These are phyloP conservation scores for Sesia apiformis DNA, from an alignment of 2,888 invertebrate genomes.

Conservation along the genomic window DNA sequence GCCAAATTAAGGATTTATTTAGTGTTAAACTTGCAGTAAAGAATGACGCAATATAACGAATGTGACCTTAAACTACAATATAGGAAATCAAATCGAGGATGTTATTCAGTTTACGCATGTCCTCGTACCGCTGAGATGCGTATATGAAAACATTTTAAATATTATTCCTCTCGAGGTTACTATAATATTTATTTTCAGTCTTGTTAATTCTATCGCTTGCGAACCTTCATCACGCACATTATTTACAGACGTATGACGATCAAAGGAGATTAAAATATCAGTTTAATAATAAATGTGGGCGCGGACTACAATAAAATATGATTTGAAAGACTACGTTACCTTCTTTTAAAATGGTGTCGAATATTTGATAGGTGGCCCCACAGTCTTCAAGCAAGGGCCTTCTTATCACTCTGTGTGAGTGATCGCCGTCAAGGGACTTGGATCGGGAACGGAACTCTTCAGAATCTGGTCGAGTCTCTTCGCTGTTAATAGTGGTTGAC, in stretches of 20 bases:
- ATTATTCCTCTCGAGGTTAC: slow-evolving; percentile 3
- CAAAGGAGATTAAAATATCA: not conserved
- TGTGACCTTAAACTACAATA: slow-evolving; percentile 16
- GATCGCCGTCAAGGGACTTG: slow-evolving; percentile 82
- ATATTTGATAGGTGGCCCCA: slow-evolving; percentile 87
- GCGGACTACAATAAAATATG: not conserved
- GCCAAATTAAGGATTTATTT: too few species aligned
- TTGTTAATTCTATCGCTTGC: not conserved
- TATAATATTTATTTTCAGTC: not conserved
- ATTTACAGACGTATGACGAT: not conserved
- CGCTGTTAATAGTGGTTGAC: slow-evolving; percentile 57
- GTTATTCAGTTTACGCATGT: slow-evolving; percentile 18
- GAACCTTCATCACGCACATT: not conserved
- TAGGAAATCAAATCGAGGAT: slow-evolving; percentile 15
- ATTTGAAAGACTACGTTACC: slow-evolving; percentile 27
- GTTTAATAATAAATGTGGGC: not conserved
- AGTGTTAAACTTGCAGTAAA: not conserved
- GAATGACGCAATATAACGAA: slow-evolving; percentile 6
- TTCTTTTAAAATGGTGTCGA: slow-evolving; percentile 81
- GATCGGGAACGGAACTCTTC: slow-evolving; percentile 85
- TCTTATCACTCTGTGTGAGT: slow-evolving; percentile 43
- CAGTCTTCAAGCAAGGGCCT: slow-evolving; percentile 80
- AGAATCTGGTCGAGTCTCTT: slow-evolving; percentile 41
- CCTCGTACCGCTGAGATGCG: slow-evolving; percentile 6
- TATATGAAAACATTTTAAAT: slow-evolving; percentile 11